Conservation (phyloP, 2,888 invertebrate genomes). For the Lottia gigantea region DNA sequence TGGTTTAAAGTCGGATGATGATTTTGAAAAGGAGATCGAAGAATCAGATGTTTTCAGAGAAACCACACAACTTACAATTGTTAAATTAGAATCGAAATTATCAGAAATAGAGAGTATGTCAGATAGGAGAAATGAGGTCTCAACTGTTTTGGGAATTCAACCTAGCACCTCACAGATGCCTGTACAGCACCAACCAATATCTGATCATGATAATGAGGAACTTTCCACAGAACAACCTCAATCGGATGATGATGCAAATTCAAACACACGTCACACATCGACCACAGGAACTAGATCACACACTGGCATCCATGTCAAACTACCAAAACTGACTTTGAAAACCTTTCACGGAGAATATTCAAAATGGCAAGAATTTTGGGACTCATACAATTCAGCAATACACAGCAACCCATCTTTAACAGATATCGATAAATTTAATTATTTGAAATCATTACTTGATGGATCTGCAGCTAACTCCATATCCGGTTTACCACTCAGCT, state of each 20-base stretch:
- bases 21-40: not conserved
- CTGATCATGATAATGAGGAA: not conserved
- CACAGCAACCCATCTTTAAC: not conserved
- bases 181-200: not conserved
- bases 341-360: not conserved
- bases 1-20: not conserved
- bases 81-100: not conserved
- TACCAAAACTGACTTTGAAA: constrained; percentile 1
- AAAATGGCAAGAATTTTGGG: constrained; percentile 7
- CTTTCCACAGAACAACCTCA: not conserved
- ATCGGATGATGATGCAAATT: not conserved
- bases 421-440: not conserved
- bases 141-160: not conserved
- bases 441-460: not conserved
- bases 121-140: not conserved
- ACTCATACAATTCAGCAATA: not conserved
- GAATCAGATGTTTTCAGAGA: not conserved
- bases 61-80: not conserved
- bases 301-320: not conserved
- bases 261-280: not conserved
- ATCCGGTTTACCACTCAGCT: not conserved
- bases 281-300: not conserved
- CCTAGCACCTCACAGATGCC: not conserved
- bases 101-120: not conserved
- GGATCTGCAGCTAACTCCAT: constrained; percentile 1